phyloP scores from a whole-genome alignment of 2,888 invertebrate genomes.

The Orthonychiurus folsomi region DNA sequence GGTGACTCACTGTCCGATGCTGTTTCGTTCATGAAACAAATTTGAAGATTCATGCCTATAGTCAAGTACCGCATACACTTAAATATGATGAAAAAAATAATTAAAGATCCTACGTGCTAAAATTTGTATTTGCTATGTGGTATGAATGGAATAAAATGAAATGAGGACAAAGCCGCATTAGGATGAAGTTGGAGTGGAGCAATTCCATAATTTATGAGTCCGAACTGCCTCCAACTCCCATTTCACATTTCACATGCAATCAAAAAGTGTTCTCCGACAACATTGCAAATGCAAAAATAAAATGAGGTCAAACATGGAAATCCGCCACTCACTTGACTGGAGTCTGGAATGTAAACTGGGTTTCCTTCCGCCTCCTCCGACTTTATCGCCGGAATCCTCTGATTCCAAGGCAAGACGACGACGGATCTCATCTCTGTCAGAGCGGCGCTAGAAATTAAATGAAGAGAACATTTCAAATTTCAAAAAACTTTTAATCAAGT shows the following conservation, averaged over 20 bases:
- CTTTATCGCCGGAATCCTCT: constrained; percentile 58
- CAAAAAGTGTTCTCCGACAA: no score
- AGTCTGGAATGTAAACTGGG: constrained; percentile 78
- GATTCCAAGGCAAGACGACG: constrained; percentile 69
- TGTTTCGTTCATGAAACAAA: constrained; percentile 91
- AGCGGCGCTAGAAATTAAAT: constrained; percentile 60
- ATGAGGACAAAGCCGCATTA: no score
- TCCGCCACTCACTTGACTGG: constrained; percentile 50
- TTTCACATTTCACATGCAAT: no score
- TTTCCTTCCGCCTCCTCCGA: constrained; percentile 63
- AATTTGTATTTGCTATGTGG: neutral
- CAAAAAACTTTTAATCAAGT: no score
- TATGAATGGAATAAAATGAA: neutral
- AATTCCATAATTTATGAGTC: no score
- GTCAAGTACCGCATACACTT: neutral
- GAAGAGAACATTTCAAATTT: constrained; percentile 4
- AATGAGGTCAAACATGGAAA: no score
- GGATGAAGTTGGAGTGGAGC: no score
- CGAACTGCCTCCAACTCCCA: no score
- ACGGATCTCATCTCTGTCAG: constrained; percentile 86
- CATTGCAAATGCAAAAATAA: no score
- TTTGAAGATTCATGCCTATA: constrained; percentile 82
- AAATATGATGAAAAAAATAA: constrained; percentile 3
- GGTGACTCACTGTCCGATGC: constrained; percentile 75
- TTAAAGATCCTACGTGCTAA: neutral